Base-by-base conservation (phyloP, 2,113 vertebrate species). In the Shinisaurus crocodilurus region DNA sequence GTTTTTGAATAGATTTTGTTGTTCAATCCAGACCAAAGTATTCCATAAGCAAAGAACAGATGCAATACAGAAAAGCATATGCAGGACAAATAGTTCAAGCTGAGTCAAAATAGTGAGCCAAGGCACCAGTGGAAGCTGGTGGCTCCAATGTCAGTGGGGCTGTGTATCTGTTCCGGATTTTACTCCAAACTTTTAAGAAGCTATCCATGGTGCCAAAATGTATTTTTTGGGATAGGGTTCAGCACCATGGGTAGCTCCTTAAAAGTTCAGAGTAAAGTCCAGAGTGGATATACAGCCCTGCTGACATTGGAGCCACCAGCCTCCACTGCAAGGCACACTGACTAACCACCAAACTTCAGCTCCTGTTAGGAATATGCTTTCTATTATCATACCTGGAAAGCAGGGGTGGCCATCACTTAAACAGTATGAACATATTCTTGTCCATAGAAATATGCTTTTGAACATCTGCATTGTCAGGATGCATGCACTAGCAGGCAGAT, bases 401-500 rank as follows among this genome's bases (percentile, higher is more conserved):
- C 2, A 25, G 43, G 0, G 0, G 7, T 70, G 86, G 57, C 37
- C 1, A 74, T n/a, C 70, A 34, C 7, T 72, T 85, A 69, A 45
- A 86, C 45, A 79, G 63, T 87, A 89, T 82, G 40, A 92, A 50
- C 2, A 86, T 0, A 7, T 85, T 45, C 27, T 69, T 60, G n/a
- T 4, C 76, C 75, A 86, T n/a, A 86, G 48, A 90, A 90, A 90
- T 57, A 70, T 70, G 74, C 65, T 90, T 88, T 80, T 86, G 60
- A 90, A 72, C 74, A 43, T 77, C 75, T 80, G 2, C 50, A n/a
- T 84, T 93, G 88, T 90, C 90, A 72, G 84, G 37, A 83, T 90
- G 80, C 92, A 93, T 0, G 15, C 89, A 88, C 29, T 25, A 94
- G 89, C 93, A 90, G 74, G 93, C 57, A 79, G 88, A 84, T 85